Conservation (phyloP, 1,140 invertebrate genomes). For the Phocides pigmalion region DNA sequence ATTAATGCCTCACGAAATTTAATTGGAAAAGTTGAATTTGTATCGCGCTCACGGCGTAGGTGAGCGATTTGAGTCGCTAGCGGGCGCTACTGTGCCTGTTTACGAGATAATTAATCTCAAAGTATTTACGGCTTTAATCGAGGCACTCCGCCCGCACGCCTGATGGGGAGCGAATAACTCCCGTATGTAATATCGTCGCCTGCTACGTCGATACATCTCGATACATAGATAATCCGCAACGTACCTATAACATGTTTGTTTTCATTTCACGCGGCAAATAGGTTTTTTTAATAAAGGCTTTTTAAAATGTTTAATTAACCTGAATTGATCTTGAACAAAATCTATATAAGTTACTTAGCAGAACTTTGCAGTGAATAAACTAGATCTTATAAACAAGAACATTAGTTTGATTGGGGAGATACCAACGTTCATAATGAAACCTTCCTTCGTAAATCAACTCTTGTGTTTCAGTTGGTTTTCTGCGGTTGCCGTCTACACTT, state of each 20-base stretch:
- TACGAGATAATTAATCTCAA: constrained; percentile 84
- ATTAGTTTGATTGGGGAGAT: too few species aligned
- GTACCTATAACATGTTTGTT: not conserved
- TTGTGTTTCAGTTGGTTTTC: too few species aligned
- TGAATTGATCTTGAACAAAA: too few species aligned
- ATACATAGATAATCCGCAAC: constrained; percentile 22
- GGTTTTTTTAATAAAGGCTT: too few species aligned
- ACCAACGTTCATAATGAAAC: too few species aligned
- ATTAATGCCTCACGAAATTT: constrained; percentile 85
- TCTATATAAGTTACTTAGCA: too few species aligned
- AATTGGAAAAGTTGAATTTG: constrained; percentile 85
- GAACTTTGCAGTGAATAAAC: too few species aligned
- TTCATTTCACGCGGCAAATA: not conserved
- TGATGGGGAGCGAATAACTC: constrained; percentile 79
- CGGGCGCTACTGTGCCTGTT: constrained; percentile 73
- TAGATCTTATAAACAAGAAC: too few species aligned
- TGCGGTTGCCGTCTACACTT: too few species aligned
- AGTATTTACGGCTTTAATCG: constrained; percentile 84
- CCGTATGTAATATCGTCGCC: constrained; percentile 69
- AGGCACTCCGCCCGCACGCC: constrained; percentile 62
- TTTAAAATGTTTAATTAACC: too few species aligned
- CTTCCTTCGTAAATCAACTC: too few species aligned
- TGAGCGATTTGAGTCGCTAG: constrained; percentile 75
- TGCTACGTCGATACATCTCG: constrained; percentile 46
- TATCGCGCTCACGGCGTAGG: constrained; percentile 82